phyloP scores from a whole-genome alignment of 2,888 invertebrate species.

The Chrysolina haemoptera region DNA sequence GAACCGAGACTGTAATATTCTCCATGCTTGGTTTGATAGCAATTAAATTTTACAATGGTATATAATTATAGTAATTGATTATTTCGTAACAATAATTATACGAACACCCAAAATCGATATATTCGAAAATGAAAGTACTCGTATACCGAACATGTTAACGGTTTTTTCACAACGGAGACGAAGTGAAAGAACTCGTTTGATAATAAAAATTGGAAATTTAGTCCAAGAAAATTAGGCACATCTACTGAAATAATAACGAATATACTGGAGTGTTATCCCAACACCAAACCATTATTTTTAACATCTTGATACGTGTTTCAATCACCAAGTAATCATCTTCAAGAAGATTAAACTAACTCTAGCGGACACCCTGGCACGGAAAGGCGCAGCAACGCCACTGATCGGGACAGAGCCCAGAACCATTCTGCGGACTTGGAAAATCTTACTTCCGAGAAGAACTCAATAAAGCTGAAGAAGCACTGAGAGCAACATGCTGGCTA shows the following conservation, averaged over 20 bases:
- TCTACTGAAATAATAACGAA: not conserved
- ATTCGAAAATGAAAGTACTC: slow-evolving; percentile 26
- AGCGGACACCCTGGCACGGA: too few relatives aligned
- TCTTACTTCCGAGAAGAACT: too few relatives aligned
- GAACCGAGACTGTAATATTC: not conserved
- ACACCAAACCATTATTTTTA: too few relatives aligned
- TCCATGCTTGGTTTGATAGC: slow-evolving; percentile 10
- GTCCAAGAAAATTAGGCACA: not conserved
- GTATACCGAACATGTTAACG: slow-evolving; percentile 15
- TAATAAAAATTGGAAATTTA: slow-evolving; percentile 5
- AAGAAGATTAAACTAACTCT: too few relatives aligned
- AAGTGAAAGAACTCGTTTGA: slow-evolving; percentile 25
- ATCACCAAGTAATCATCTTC: too few relatives aligned
- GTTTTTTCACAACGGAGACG: slow-evolving; percentile 8
- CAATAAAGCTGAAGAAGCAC: too few relatives aligned
- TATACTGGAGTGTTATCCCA: too few relatives aligned
- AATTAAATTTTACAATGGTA: slow-evolving; percentile 20
- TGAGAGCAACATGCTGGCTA: too few relatives aligned
- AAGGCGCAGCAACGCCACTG: too few relatives aligned
- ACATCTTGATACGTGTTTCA: too few relatives aligned
- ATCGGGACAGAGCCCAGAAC: too few relatives aligned
- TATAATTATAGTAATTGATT: slow-evolving; percentile 23
- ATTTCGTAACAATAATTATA: slow-evolving; percentile 22
- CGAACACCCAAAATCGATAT: slow-evolving; percentile 21
- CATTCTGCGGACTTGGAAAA: too few relatives aligned